Percentiles rank a stretch among this genome's conserved stretches.
Evolutionary conservation across 1,140 invertebrate genomes (phyloP).

Genomic region (Zaprionus ornatus): DNA sequence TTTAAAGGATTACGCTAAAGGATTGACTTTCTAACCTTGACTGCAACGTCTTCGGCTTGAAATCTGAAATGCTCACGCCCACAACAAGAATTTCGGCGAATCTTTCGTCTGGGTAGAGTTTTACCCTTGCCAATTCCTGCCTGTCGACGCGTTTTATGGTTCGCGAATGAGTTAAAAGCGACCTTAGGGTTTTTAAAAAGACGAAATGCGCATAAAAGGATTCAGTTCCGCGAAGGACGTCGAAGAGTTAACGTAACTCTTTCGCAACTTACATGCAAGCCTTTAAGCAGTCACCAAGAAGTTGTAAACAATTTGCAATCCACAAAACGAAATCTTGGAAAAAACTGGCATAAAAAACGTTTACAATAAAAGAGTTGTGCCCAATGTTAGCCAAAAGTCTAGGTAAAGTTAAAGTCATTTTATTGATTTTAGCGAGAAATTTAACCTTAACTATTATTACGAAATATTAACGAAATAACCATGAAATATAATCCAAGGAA

Average conservation of each 20-base stretch:
- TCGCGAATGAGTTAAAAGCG: slow-evolving; percentile 68
- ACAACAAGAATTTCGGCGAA: slow-evolving; percentile 66
- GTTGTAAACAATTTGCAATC: slow-evolving; percentile 39
- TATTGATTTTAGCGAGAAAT: slow-evolving; percentile 15
- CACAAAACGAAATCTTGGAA: slow-evolving; percentile 33
- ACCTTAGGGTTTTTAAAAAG: slow-evolving; percentile 58
- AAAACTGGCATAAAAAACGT: slow-evolving; percentile 15
- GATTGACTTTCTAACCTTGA: slow-evolving; percentile 82
- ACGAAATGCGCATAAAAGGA: slow-evolving; percentile 52
- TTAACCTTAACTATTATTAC: neutral
- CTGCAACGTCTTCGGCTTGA: slow-evolving; percentile 29
- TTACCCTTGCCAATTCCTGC: slow-evolving; percentile 3
- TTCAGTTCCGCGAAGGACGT: slow-evolving; percentile 60
- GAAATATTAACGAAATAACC: neutral
- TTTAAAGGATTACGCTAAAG: slow-evolving; percentile 83
- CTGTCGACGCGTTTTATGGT: slow-evolving; percentile 39
- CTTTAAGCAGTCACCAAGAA: slow-evolving; percentile 47
- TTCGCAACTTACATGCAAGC: slow-evolving; percentile 75
- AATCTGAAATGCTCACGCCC: slow-evolving; percentile 54
- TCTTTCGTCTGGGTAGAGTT: slow-evolving; percentile 4
- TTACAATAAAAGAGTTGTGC: slow-evolving; percentile 14
- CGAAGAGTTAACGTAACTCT: slow-evolving; percentile 79
- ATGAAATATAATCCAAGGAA: too few relatives aligned
- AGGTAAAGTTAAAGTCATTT: slow-evolving; percentile 20
- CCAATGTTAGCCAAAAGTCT: slow-evolving; percentile 57